Evolutionary conservation across 2,888 invertebrate species (phyloP), one percentile per base, ranked within the genome.

Genomic region (Malacosoma neustria): DNA sequence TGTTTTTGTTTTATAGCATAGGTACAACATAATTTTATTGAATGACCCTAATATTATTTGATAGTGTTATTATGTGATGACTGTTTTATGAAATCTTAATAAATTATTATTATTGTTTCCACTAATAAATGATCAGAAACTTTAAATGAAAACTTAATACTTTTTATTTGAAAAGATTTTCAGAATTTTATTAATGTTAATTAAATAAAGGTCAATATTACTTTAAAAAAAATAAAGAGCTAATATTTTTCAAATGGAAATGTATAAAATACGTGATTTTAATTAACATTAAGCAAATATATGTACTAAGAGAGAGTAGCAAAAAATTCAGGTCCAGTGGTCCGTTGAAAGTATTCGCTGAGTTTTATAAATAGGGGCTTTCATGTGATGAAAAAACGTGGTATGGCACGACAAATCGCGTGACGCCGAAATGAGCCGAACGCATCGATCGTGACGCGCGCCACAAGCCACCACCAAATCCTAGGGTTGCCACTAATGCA

Each of bases 301-400:
- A 22, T 22, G 6, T 22, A 22, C 6, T 22, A 3, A 22, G 22
- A 22, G 22, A 22, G 47, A 50, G 51, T 45, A 46, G 66, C 56
- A 79, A 79, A 80, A 81, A 77, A 57, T 61, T 58, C 54, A 46
- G 52, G 59, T 51, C 51, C 73, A 72, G 62, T 71, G 67, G 72
- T 69, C 75, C 80, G 74, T 77, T 73, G 72, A 74, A 80, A 72
- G 64, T 71, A 74, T 79, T 73, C 64, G 56, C 59, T 49, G 43
- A 59, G 43, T 52, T 74, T 69, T 72, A 70, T 71, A 74, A 79
- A 73, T 70, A 67, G 71, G 63, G 61, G 74, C 71, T 75, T 80
- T 77, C 79, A 71, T 73, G 56, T 46, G 61, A 66, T 73, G 70
- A 79, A 81, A 80, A 81, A 79, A 79, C 63, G 59, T 56, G 48